Base-by-base conservation (phyloP, 2,888 invertebrate species). In the Patella pellucida region DNA sequence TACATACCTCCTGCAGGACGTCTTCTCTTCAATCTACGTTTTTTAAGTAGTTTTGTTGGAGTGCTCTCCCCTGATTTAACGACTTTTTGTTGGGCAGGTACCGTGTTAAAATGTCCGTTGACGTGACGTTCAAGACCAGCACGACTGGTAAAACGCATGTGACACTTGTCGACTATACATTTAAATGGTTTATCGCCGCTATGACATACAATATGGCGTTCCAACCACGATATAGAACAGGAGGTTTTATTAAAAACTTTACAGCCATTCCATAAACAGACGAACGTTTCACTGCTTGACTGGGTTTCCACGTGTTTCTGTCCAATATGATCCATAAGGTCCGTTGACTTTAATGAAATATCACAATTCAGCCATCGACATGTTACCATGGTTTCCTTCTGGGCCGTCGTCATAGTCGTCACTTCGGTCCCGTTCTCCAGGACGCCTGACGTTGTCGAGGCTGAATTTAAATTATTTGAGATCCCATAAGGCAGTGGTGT, bases 151-250 rank as follows among this genome's bases (percentile, higher is more conserved):
- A 92, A 93, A 62, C 92, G 88, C 77, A 90, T 89, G 94, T 91
- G 96, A 92, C 98, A 98, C 86, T 96, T 95, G 89, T 96, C 97
- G 85, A 98, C 96, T 91, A 98, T 97, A 92, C 98, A 98, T 87
- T 96, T 94, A 93, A 96, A 97, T 41, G 97, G 97, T 90, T 97
- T 97, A 91, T 95, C 96, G 69, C 96, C 96, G 76, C 95, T 95
- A 91, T 98, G 98, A 0, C 95, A 95, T 71, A 97, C 92, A 69
- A 97, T 95, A 92, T 98, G 98, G 70, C 97, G 93, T 90, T 97
- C 97, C 83, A 98, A 92, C 98, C 98, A 98, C 75, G 96, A 94
- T 75, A 96, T 93, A 9, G 97, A 97, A 89, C 97, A 97, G 12
- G 97, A 97, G 54, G 95, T 95, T 90, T 96, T 95, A 83, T 96